Evolutionary conservation across 1,140 invertebrate genomes (phyloP).

Genomic region (Alviniconcha marisindica): DNA sequence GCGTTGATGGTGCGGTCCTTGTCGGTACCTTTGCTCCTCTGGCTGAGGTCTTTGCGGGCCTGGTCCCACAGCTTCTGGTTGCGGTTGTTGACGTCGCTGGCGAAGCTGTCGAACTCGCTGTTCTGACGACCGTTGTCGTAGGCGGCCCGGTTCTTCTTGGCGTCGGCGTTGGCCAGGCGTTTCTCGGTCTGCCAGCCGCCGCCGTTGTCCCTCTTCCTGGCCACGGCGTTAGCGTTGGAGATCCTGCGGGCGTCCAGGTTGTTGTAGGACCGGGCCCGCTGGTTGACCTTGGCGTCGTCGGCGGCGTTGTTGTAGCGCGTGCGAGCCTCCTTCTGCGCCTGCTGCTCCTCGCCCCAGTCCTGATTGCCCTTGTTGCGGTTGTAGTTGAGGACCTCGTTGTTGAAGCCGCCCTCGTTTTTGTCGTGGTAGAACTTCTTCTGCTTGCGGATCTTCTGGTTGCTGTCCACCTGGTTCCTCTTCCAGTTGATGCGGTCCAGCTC

Average conservation of each 20-base stretch:
- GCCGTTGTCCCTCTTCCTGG: constrained; percentile 1
- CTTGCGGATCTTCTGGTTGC: constrained; percentile 36
- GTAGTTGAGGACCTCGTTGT: constrained; percentile 45
- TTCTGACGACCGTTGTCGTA: constrained; percentile 13
- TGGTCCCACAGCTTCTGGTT: constrained; percentile 38
- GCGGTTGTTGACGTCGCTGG: background rate
- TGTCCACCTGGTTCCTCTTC: constrained; percentile 39
- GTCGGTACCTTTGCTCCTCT: background rate
- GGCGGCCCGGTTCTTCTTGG: background rate
- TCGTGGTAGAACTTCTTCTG: constrained; percentile 49
- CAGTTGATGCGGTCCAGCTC: constrained; percentile 36
- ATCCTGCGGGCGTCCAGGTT: constrained; percentile 27
- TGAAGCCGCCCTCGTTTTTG: constrained; percentile 43
- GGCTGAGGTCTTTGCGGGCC: background rate
- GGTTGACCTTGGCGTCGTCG: constrained; percentile 27
- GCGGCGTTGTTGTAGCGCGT: constrained; percentile 34
- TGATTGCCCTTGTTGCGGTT: constrained; percentile 46
- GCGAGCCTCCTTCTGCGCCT: constrained; percentile 38
- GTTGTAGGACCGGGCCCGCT: constrained; percentile 10
- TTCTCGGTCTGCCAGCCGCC: background rate
- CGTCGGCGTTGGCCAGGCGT: background rate
- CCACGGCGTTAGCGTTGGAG: constrained; percentile 28
- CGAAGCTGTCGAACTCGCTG: constrained; percentile 32
- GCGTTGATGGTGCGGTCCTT: constrained; percentile 6
- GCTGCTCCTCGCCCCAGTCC: constrained; percentile 41